phyloP scores from a whole-genome alignment of 2,113 vertebrate species.

The Scartelaos histophorus region DNA sequence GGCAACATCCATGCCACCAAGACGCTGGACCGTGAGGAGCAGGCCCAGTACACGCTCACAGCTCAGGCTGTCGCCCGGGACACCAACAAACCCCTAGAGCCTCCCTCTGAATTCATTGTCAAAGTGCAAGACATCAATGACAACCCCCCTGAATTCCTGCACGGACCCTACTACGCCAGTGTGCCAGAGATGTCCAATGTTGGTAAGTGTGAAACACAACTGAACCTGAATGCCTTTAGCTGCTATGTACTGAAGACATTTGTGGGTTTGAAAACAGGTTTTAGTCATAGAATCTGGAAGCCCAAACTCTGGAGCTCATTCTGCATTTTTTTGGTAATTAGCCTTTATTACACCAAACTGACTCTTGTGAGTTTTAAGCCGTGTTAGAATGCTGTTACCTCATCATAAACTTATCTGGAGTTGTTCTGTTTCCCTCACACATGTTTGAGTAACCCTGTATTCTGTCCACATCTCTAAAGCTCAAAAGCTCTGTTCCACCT shows the following conservation, averaged over 20 bases:
- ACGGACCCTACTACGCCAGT: slow-evolving; percentile 92
- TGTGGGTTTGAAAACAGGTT: neutral
- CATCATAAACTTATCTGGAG: too few relatives aligned
- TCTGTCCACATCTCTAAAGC: too few relatives aligned
- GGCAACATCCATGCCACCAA: slow-evolving; percentile 99
- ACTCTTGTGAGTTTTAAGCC: too few relatives aligned
- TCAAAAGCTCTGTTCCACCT: too few relatives aligned
- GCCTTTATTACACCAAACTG: too few relatives aligned
- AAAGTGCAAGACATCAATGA: slow-evolving; percentile 99
- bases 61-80: slow-evolving; percentile 93
- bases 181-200: slow-evolving; percentile 98
- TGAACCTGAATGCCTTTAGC: neutral
- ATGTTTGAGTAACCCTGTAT: too few relatives aligned
- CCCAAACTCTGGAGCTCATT: too few relatives aligned
- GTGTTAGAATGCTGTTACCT: too few relatives aligned
- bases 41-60: slow-evolving; percentile 95
- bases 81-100: slow-evolving; percentile 93
- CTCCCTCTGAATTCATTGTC: slow-evolving; percentile 96
- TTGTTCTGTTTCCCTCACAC: too few relatives aligned
- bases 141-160: slow-evolving; percentile 94
- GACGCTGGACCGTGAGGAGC: slow-evolving; percentile 94
- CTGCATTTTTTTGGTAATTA: too few relatives aligned
- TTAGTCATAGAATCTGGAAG: neutral
- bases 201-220: slow-evolving; percentile 78
- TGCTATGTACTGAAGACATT: too few relatives aligned